Base-by-base conservation (phyloP, 2,113 vertebrate species). In the Ondatra zibethicus region DNA sequence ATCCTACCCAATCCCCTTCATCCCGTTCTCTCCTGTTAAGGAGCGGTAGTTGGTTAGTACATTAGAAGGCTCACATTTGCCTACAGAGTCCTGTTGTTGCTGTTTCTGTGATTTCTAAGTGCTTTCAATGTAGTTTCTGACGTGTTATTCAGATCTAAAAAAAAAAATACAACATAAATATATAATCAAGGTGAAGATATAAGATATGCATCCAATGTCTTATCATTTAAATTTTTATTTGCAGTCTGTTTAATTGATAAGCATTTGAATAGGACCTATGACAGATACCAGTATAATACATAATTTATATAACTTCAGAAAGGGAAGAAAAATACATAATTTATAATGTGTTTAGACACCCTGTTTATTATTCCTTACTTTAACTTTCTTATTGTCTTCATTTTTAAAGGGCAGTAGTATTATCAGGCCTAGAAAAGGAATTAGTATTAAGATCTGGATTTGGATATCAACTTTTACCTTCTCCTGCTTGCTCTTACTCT, bases 141-240 rank as follows among this genome's bases (percentile, higher is more conserved):
- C 63, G 78, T 94, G 23, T 68, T 39, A 73, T 68, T 66, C 76
- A 50, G 95, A 66, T 39, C 95, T 85, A 93, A 82, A 52, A 72
- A 93, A 82, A 52, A 72, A 45, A 73, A 7, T 50, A 50, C 45
- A 92, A 76, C 50, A 36, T 90, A 82, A 92, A 89, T 12, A 88
- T 29, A 88, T 5, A 88, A 33, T 93, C 58, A 91, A 63, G 25
- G 39, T 63, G 72, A 63, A 75, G 36, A 55, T 61, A 73, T 66
- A 63, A 75, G 29, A 47, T 61, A 73, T 65, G 3, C 9, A 72
- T 72, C 88, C 78, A 84, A n/a, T 63, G 3, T 75, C 78, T 91
- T 65, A 65, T 92, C 80, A n/a, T 42, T 78, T 92, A 75, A 89
- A 72, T 14, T 77, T 88, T 77, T 93, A 77, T 86, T 70, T 42